A percentile compares a stretch with the other conserved stretches of the same genome.
These are phyloP conservation scores for Oopsacas minuta DNA, from an alignment of 37 sponge, comb jelly and placozoan species.

Conservation along the genomic window DNA sequence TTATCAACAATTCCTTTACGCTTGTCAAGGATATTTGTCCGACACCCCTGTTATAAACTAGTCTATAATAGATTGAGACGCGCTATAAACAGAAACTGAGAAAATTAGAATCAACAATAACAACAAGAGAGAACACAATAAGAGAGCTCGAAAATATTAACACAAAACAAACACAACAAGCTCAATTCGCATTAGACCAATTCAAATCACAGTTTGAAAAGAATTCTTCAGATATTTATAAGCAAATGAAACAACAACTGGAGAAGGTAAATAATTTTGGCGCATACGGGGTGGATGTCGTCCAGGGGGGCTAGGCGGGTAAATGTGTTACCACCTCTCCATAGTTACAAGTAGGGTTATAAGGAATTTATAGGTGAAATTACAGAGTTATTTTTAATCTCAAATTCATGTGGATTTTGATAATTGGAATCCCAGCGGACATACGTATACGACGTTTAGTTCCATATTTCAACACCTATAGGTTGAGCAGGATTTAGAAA, in stretches of 20 bases:
- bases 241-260: slow-evolving; percentile 5
- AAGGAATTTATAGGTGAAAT: too few species aligned
- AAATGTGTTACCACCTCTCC: too few species aligned
- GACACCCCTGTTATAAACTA: too few species aligned
- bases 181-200: background rate
- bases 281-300: too few species aligned
- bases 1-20: too few species aligned
- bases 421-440: too few species aligned
- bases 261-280: background rate
- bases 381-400: too few species aligned
- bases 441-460: too few species aligned
- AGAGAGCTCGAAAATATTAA: background rate
- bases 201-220: background rate
- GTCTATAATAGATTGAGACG: background rate
- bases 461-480: background rate
- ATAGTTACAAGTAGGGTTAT: too few species aligned
- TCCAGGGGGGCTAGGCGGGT: too few species aligned
- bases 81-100: background rate
- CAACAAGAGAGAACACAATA: background rate
- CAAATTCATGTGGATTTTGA: too few species aligned
- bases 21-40: too few species aligned
- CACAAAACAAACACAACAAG: background rate
- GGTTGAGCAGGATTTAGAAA: background rate
- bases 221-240: background rate
- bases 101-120: background rate